Percentiles rank a stretch among this genome's conserved stretches.
Evolutionary conservation across 2,888 invertebrate genomes (phyloP).

Genomic region (Pollenia griseotomentosa): DNA sequence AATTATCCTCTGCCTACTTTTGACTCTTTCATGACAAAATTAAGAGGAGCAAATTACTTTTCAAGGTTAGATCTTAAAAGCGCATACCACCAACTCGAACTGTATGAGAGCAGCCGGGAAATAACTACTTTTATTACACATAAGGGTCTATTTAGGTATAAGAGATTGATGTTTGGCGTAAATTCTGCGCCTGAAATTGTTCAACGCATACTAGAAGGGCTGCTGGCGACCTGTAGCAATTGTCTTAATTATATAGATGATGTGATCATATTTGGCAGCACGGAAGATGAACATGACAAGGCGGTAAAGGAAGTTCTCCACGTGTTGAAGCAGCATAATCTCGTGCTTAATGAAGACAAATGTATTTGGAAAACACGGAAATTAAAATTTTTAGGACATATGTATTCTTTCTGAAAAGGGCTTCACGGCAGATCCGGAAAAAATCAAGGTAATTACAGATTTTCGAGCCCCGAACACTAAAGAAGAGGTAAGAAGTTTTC

Average conservation of each 20-base stretch:
- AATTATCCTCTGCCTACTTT: conserved; percentile 58
- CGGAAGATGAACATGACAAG: conserved; percentile 75
- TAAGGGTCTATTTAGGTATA: conserved; percentile 77
- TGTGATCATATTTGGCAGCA: conserved; percentile 76
- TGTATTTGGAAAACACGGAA: conserved; percentile 66
- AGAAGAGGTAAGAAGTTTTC: conserved; percentile 78
- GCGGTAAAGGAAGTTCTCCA: conserved; percentile 69
- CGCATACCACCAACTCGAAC: conserved; percentile 77
- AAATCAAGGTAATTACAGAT: conserved; percentile 73
- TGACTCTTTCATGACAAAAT: conserved; percentile 74
- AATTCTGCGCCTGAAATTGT: conserved; percentile 67
- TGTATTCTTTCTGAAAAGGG: conserved; percentile 69
- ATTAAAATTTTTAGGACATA: conserved; percentile 42
- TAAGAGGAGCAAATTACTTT: conserved; percentile 75
- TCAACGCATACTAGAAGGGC: conserved; percentile 31
- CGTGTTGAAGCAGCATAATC: neutral
- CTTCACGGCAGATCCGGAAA: conserved; percentile 71
- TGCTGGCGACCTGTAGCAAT: conserved; percentile 75
- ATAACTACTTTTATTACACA: conserved; percentile 73
- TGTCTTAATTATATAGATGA: conserved; percentile 76
- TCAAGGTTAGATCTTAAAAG: conserved; percentile 78
- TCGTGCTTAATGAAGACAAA: conserved; percentile 75
- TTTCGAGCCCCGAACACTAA: conserved; percentile 76
- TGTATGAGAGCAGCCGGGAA: conserved; percentile 74
- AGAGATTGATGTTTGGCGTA: conserved; percentile 80